Conservation (phyloP, 2,113 vertebrate genomes). For the Hemicordylus capensis region DNA sequence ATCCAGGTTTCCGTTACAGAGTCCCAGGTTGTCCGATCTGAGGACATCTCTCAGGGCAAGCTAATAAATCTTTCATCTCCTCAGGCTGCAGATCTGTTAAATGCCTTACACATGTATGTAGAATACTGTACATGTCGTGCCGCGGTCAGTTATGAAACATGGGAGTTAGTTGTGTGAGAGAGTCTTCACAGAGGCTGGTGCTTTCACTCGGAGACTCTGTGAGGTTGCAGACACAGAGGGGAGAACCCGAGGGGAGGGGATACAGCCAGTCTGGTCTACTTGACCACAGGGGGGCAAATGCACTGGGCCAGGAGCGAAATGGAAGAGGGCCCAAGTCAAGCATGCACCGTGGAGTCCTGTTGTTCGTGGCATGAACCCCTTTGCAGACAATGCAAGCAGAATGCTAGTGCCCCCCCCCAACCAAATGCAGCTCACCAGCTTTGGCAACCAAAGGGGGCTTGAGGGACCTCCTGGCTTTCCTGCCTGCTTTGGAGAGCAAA, state of each 20-base stretch:
- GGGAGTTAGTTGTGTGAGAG: background rate
- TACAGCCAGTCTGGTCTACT: background rate
- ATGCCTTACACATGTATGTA: slow-evolving; percentile 56
- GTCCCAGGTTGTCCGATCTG: slow-evolving; percentile 58
- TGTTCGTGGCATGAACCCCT: no score
- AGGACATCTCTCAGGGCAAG: slow-evolving; percentile 67
- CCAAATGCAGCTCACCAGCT: no score
- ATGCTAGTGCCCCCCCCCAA: no score
- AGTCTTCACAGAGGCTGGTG: background rate
- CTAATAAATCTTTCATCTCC: slow-evolving; percentile 71
- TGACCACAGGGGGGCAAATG: accelerated
- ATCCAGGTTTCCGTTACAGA: slow-evolving; percentile 64
- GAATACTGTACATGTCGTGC: slow-evolving; percentile 49
- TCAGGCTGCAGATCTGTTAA: slow-evolving; percentile 63
- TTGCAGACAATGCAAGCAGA: no score
- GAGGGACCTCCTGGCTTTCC: background rate
- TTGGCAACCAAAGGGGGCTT: no score
- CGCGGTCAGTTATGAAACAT: background rate
- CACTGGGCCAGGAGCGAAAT: background rate
- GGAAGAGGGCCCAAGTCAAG: no score
- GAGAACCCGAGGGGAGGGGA: background rate
- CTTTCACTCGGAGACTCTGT: background rate
- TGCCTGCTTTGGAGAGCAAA: background rate
- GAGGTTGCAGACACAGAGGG: background rate
- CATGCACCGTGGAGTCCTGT: accelerated